These are phyloP conservation scores for Spisula solida DNA, from an alignment of 2,888 invertebrate species.

Conservation along the genomic window DNA sequence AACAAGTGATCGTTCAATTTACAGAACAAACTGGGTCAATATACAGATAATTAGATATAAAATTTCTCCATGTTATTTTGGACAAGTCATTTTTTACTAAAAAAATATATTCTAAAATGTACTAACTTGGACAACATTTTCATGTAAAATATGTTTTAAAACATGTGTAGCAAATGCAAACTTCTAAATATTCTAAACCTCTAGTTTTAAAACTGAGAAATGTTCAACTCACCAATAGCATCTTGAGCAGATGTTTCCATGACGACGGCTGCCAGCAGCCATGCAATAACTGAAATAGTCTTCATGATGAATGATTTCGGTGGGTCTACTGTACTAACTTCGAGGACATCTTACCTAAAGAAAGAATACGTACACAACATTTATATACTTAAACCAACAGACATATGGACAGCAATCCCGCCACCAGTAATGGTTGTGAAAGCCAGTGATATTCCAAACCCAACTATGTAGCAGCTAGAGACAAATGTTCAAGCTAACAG, in stretches of 20 bases:
- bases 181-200: slow-evolving; percentile 39
- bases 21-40: not conserved
- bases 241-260: slow-evolving; percentile 47
- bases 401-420: slow-evolving; percentile 22
- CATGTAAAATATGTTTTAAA: not conserved
- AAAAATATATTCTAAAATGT: no score
- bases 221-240: slow-evolving; percentile 56
- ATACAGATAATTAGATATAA: not conserved
- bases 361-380: slow-evolving; percentile 60
- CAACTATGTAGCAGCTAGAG: no score
- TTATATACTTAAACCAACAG: slow-evolving; percentile 59
- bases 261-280: slow-evolving; percentile 64
- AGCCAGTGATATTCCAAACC: slow-evolving; percentile 16
- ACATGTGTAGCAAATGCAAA: slow-evolving; percentile 62
- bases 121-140: not conserved
- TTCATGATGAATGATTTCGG: slow-evolving; percentile 54
- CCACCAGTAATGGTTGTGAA: slow-evolving; percentile 30
- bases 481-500: not conserved
- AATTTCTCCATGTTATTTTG: not conserved
- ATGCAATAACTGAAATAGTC: slow-evolving; percentile 43
- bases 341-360: slow-evolving; percentile 72
- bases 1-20: not conserved
- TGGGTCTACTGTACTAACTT: slow-evolving; percentile 63
- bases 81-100: no score
- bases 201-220: slow-evolving; percentile 32